Percentiles rank a stretch among this genome's conserved stretches.
phyloP scores from a whole-genome alignment of 2,113 vertebrate genomes.

The Monarcha castaneiventris region DNA sequence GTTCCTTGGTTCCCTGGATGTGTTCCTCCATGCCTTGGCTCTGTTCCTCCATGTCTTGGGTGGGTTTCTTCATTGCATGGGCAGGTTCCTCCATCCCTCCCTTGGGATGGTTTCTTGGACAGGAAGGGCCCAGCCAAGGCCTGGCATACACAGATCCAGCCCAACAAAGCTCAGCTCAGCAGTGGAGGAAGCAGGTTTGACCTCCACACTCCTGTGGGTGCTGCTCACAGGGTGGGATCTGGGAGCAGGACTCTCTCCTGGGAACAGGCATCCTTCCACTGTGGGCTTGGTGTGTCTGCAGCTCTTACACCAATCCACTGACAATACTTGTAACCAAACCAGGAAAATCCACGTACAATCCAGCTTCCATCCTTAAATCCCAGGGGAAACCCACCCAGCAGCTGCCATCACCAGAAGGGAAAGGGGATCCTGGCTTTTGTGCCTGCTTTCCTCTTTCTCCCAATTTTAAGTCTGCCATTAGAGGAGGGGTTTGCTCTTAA shows the following conservation, averaged over 20 bases:
- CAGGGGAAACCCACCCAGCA: neutral
- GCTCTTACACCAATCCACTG: neutral
- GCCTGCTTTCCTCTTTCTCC: neutral
- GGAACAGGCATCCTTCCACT: neutral
- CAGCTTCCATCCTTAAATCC: neutral
- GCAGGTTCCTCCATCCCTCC: neutral
- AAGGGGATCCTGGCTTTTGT: accelerated
- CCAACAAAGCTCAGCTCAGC: neutral
- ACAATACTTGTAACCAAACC: accelerated
- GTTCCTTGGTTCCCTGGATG: neutral
- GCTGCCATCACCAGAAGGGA: neutral
- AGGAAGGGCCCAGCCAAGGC: neutral
- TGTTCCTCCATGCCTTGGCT: neutral
- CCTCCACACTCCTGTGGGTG: accelerated
- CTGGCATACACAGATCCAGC: accelerated
- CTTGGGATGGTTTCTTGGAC: neutral
- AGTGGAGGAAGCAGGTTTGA: neutral
- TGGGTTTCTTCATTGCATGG: neutral
- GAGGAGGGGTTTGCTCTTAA: neutral
- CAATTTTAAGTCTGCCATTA: neutral
- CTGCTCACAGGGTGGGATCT: neutral
- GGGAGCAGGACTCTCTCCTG: neutral
- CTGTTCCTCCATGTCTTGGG: neutral
- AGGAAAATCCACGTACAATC: neutral
- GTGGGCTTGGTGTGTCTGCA: neutral